These are phyloP conservation scores for Rhopalosiphum nymphaeae DNA, from an alignment of 2,888 invertebrate species.

Conservation along the genomic window DNA sequence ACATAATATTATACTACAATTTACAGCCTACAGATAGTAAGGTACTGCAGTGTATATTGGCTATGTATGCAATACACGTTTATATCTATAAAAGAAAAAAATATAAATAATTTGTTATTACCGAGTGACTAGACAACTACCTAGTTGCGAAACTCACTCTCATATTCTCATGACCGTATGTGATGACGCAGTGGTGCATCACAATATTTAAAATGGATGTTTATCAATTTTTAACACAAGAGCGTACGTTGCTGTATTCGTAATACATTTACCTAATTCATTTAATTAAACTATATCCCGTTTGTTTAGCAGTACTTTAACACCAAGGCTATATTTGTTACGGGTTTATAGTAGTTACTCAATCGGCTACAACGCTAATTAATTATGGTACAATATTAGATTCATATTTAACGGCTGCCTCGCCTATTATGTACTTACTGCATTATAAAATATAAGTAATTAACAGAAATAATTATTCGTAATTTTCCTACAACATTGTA, in stretches of 20 bases:
- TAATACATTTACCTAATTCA: slow-evolving; percentile 15
- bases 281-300: slow-evolving; percentile 45
- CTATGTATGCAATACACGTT: neutral
- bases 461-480: neutral
- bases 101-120: neutral
- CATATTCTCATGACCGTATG: neutral
- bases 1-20: neutral
- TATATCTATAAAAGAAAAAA: neutral
- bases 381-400: slow-evolving; percentile 21
- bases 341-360: slow-evolving; percentile 33
- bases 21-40: neutral
- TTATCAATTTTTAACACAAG: neutral
- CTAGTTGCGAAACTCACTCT: neutral
- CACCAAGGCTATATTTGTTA: slow-evolving; percentile 54
- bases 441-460: neutral
- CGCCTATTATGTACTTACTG: neutral
- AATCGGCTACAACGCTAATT: slow-evolving; percentile 18
- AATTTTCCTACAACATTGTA: neutral
- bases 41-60: neutral
- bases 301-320: slow-evolving; percentile 40
- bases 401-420: neutral
- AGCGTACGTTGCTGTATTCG: neutral
- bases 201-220: neutral
- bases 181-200: neutral
- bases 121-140: neutral